Conservation (phyloP, 2,888 invertebrate genomes). For the Hydropsyche betteni region DNA sequence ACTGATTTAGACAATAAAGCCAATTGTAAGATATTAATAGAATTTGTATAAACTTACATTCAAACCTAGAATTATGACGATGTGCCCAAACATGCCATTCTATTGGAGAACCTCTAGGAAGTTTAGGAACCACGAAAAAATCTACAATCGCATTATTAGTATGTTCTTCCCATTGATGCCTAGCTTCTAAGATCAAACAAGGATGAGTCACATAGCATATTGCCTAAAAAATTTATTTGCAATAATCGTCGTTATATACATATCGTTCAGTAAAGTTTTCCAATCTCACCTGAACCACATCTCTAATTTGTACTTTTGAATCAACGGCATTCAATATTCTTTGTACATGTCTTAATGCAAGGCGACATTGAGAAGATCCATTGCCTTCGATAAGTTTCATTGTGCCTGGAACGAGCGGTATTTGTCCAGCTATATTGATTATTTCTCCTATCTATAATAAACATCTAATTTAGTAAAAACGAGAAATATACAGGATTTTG, state of each 20-base stretch:
- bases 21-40: conserved; percentile 51
- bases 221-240: conserved; percentile 63
- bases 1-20: conserved; percentile 54
- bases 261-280: neutral
- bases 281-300: conserved; percentile 76
- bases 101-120: conserved; percentile 82
- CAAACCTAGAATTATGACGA: conserved; percentile 85
- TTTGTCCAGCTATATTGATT: conserved; percentile 90
- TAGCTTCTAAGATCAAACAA: conserved; percentile 75
- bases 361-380: conserved; percentile 71
- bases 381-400: conserved; percentile 71
- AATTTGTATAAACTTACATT: conserved; percentile 66
- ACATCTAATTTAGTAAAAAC: neutral
- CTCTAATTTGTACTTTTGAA: conserved; percentile 78
- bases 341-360: conserved; percentile 84
- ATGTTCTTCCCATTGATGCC: conserved; percentile 82
- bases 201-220: conserved; percentile 87
- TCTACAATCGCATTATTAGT: conserved; percentile 89
- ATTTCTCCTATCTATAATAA: conserved; percentile 77
- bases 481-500: neutral
- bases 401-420: conserved; percentile 86
- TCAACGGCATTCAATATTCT: conserved; percentile 85
- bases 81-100: conserved; percentile 97
- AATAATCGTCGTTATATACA: conserved; percentile 2
- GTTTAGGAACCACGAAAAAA: conserved; percentile 82